Conservation (phyloP, 2,888 invertebrate genomes). For the Electrophaes corylata region DNA sequence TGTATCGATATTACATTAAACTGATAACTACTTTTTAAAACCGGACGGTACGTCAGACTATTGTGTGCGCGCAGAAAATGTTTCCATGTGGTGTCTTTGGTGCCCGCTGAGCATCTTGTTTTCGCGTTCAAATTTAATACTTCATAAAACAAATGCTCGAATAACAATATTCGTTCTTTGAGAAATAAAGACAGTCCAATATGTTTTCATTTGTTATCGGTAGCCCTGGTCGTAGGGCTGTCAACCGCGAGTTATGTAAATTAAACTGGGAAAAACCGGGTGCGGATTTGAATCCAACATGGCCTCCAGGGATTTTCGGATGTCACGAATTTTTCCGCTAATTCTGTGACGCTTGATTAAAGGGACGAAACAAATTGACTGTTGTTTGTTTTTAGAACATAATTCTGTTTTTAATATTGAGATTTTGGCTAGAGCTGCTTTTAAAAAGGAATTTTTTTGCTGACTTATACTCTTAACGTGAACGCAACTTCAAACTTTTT, state of each 20-base stretch:
- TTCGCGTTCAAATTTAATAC: not conserved
- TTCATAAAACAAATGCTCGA: not conserved
- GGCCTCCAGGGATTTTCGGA: conserved; percentile 44
- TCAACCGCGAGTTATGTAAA: conserved; percentile 53
- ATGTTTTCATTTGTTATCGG: conserved; percentile 15
- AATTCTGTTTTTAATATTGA: conserved; percentile 34
- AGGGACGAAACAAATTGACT: conserved; percentile 43
- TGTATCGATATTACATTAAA: not conserved
- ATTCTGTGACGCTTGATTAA: conserved; percentile 44
- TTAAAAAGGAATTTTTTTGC: conserved; percentile 9
- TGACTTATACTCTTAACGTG: too few relatives aligned
- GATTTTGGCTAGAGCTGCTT: conserved; percentile 30
- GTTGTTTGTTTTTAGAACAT: conserved; percentile 38
- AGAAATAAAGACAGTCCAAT: conserved; percentile 2
- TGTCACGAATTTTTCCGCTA: conserved; percentile 46
- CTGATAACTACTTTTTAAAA: not conserved
- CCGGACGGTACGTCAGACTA: not conserved
- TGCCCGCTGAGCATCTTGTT: not conserved
- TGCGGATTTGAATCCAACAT: conserved; percentile 44
- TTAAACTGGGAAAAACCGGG: conserved; percentile 45
- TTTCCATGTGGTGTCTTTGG: not conserved
- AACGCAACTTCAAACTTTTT: conserved; percentile 13
- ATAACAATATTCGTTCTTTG: not conserved
- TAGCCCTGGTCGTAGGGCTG: conserved; percentile 47
- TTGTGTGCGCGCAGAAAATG: not conserved